A percentile compares a stretch with the other conserved stretches of the same genome.
phyloP scores from a whole-genome alignment of 2,113 vertebrate genomes.

The Butastur rufipennis region DNA sequence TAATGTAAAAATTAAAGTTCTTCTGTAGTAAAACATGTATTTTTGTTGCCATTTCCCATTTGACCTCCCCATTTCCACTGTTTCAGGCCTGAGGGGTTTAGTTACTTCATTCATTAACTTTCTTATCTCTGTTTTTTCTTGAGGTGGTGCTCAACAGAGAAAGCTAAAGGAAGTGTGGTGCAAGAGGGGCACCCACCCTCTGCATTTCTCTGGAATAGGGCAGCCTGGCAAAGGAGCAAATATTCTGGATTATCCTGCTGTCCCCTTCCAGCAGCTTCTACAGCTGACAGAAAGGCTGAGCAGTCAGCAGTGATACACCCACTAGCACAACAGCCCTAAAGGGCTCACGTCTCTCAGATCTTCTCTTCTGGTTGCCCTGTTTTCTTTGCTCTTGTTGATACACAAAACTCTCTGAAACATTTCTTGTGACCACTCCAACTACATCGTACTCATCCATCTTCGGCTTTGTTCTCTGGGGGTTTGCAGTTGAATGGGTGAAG shows the following conservation, averaged over 20 bases:
- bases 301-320: neutral
- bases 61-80: neutral
- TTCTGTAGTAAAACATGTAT: neutral
- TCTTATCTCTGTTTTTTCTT: neutral
- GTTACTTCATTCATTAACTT: neutral
- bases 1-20: neutral
- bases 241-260: neutral
- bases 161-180: neutral
- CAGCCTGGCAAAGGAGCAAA: neutral
- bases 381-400: neutral
- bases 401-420: neutral
- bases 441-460: rapidly evolving
- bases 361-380: neutral
- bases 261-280: neutral
- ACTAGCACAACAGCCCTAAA: neutral
- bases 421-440: neutral
- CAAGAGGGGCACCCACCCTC: neutral
- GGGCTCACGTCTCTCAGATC: neutral
- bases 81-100: neutral
- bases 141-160: neutral
- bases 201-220: neutral
- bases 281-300: neutral
- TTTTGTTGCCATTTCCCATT: neutral
- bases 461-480: neutral
- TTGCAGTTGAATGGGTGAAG: neutral